These are phyloP conservation scores for Ctenicera cuprea DNA, from an alignment of 2,888 invertebrate genomes.

Conservation along the genomic window DNA sequence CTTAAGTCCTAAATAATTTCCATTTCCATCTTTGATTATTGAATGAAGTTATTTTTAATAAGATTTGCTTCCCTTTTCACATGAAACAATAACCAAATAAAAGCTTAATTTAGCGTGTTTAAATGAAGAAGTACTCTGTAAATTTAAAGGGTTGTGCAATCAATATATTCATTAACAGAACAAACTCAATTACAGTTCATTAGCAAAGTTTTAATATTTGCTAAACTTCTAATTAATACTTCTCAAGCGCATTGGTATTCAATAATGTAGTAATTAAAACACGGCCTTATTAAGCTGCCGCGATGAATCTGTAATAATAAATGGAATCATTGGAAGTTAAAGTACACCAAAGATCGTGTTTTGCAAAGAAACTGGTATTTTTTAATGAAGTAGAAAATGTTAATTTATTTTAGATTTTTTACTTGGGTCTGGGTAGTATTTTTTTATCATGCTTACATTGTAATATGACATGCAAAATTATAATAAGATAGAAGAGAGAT, in stretches of 20 bases:
- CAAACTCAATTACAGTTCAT: conserved; percentile 72
- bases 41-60: conserved; percentile 32
- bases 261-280: conserved; percentile 65
- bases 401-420: neutral
- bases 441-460: too few species aligned
- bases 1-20: neutral
- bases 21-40: conserved; percentile 3
- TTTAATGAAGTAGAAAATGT: conserved; percentile 25
- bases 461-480: too few species aligned
- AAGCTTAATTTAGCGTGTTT: conserved; percentile 60
- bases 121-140: conserved; percentile 61
- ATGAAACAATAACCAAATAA: conserved; percentile 53
- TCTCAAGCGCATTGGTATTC: conserved; percentile 66
- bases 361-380: conserved; percentile 14
- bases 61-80: conserved; percentile 44
- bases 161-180: conserved; percentile 71
- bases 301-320: conserved; percentile 49
- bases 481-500: too few species aligned
- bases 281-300: conserved; percentile 51
- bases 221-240: conserved; percentile 71
- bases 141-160: conserved; percentile 67
- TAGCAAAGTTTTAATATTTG: conserved; percentile 72
- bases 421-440: too few species aligned
- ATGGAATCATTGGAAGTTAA: conserved; percentile 35
- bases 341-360: conserved; percentile 25